Evolutionary conservation across 2,888 invertebrate genomes (phyloP).

Genomic region (Chymomyza procnemis): DNA sequence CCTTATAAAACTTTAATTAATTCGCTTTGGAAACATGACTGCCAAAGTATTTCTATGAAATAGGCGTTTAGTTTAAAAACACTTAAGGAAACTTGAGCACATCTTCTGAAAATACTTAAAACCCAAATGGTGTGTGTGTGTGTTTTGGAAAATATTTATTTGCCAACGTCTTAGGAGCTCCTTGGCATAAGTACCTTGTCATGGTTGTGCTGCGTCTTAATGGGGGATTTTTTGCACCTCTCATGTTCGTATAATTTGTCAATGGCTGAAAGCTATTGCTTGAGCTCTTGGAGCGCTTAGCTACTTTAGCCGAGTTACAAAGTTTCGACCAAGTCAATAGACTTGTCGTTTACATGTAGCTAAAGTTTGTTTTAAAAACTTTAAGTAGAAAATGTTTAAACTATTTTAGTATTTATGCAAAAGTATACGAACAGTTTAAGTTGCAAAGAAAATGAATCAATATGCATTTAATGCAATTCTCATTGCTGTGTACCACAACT

Average conservation of each 20-base stretch:
- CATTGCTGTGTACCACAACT: too few species aligned
- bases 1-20: not conserved
- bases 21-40: not conserved
- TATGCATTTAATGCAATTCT: too few species aligned
- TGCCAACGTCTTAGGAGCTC: not conserved
- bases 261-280: not conserved
- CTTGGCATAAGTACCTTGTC: not conserved
- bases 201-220: too few species aligned
- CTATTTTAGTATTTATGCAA: too few species aligned
- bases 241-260: not conserved
- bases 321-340: too few species aligned
- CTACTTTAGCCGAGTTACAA: too few species aligned
- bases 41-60: not conserved
- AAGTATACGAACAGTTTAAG: too few species aligned
- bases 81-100: not conserved
- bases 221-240: not conserved
- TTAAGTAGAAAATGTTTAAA: too few species aligned
- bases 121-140: not conserved
- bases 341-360: too few species aligned
- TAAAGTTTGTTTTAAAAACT: too few species aligned
- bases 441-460: too few species aligned
- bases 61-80: not conserved
- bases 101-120: not conserved
- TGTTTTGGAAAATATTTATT: not conserved
- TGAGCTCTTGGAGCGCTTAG: too few species aligned